Evolutionary conservation across 2,888 invertebrate genomes (phyloP).

Genomic region (Zygogramma bicolorata): DNA sequence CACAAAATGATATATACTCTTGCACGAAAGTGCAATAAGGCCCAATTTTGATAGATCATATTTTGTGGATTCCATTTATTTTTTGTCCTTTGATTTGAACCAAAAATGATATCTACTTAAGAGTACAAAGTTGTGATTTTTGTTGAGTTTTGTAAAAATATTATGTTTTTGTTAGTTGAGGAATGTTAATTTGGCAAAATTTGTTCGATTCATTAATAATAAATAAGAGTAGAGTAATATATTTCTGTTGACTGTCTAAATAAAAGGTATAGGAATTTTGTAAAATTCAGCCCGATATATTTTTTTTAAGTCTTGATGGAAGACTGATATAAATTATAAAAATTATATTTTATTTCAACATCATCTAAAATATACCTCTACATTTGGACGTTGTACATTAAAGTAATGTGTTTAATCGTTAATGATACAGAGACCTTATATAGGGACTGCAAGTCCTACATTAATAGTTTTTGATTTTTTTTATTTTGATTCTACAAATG

Average conservation of each 20-base stretch:
- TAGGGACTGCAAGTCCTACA: neutral
- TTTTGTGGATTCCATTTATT: neutral
- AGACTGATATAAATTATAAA: neutral
- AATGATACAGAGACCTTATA: conserved; percentile 6
- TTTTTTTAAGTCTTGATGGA: neutral
- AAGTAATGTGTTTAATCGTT: conserved; percentile 29
- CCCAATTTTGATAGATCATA: neutral
- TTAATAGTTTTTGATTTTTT: conserved; percentile 1
- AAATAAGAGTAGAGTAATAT: neutral
- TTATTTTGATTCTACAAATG: conserved; percentile 24
- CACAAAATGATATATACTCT: neutral
- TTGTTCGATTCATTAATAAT: neutral
- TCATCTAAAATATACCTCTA: conserved; percentile 13
- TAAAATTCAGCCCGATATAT: neutral
- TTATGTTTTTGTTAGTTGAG: neutral
- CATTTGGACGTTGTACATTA: neutral
- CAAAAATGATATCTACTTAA: neutral
- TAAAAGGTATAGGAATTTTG: neutral
- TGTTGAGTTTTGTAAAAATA: neutral
- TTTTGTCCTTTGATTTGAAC: neutral
- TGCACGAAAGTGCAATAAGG: neutral
- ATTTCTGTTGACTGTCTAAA: neutral
- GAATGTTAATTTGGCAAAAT: neutral
- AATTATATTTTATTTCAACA: neutral
- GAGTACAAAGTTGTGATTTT: neutral